Evolutionary conservation across 2,888 invertebrate species (phyloP), one percentile per base, ranked within the genome.

Genomic region (Drosophila aldrichi): DNA sequence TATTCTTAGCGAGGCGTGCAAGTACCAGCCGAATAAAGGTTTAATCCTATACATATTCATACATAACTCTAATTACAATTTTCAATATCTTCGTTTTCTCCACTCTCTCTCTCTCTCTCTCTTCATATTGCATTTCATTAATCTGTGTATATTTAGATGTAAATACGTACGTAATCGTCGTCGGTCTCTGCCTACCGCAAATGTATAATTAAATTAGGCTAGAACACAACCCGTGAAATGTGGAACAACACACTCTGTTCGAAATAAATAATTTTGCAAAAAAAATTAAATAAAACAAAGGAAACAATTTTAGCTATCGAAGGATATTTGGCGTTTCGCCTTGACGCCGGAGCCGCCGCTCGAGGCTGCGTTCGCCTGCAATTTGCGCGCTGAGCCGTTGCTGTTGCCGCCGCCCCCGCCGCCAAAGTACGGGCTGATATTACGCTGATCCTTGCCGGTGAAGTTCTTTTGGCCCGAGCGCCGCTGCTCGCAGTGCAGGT

Each of bases 281-380:
- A 16, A 22, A 52, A 22, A 52, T 10, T 12, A 9, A 55, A 54
- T n/a, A 62, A 14, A 12, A 18, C 12, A 51, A 54, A 12, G 25
- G 48, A 22, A 46, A 32, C 46, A 58, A 48, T 51, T 63, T 88
- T 85, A 92, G 59, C 94, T 94, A 90, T 95, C 95, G 85, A 95
- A 95, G 82, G 94, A 94, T 82, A 95, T 95, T 89, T 95, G 95
- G 38, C 95, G 92, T 18, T 95, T 92, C 2, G 94, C 95, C 80
- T 94, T 93, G 90, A 94, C 93, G 38, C 90, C 79, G 16, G 83
- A 80, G 5, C 46, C 54, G 25, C 49, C 52, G 20, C 25, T 32
- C 46, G 61, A 44, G 46, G 22, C 18, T 22, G 36, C 29, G 18
- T 9, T 43, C 0, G 70, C 22, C 29, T 61, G 79, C 12, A 84